These are phyloP conservation scores for Aphidius colemani DNA, from an alignment of 2,888 invertebrate species.

Conservation along the genomic window DNA sequence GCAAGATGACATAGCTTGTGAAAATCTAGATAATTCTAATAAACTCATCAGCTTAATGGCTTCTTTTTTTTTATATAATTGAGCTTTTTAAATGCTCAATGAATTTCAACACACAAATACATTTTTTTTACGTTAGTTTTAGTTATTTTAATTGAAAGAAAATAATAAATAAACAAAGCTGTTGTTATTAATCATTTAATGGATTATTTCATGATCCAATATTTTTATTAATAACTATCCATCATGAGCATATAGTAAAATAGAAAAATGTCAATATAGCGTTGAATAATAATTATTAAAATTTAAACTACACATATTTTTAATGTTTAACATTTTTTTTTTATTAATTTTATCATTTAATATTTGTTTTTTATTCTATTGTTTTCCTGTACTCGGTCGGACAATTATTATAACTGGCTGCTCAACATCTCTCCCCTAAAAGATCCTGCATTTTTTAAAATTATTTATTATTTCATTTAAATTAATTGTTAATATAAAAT, in stretches of 20 bases:
- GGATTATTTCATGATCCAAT: slow-evolving; percentile 20
- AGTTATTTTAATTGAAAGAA: slow-evolving; percentile 22
- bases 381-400: slow-evolving; percentile 25
- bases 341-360: background rate
- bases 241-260: slow-evolving; percentile 48
- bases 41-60: too few species aligned
- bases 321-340: slow-evolving; percentile 10
- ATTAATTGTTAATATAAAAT: too few species aligned
- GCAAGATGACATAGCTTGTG: too few species aligned
- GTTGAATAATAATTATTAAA: slow-evolving; percentile 26
- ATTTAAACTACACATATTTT: slow-evolving; percentile 14
- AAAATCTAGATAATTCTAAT: too few species aligned
- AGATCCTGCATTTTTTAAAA: too few species aligned
- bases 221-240: slow-evolving; percentile 36
- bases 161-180: slow-evolving; percentile 29
- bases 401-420: too few species aligned
- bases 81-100: too few species aligned
- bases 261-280: slow-evolving; percentile 46
- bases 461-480: too few species aligned
- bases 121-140: too few species aligned
- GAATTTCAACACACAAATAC: too few species aligned
- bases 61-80: too few species aligned
- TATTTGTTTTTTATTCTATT: slow-evolving; percentile 7
- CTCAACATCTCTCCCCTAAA: too few species aligned
- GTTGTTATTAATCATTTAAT: slow-evolving; percentile 12